A percentile compares a stretch with the other conserved stretches of the same genome.
Evolutionary conservation across 2,113 vertebrate genomes (phyloP).

Genomic region (Ptilorrhoa leucosticta): DNA sequence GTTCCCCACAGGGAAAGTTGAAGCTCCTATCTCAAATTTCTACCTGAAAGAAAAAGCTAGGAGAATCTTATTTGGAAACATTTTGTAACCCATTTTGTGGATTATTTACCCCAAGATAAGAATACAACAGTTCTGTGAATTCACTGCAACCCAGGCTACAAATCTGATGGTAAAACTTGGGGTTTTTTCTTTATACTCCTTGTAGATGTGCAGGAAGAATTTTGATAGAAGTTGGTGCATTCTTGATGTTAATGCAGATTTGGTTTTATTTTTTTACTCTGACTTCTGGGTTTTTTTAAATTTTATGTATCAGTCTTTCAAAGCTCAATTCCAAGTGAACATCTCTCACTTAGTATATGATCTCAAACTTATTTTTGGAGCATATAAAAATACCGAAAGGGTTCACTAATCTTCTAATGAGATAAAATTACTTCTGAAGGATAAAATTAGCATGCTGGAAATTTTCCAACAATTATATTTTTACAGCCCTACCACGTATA

Average conservation of each 20-base stretch:
- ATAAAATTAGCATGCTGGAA: conserved; percentile 31
- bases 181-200: background rate
- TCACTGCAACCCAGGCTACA: background rate
- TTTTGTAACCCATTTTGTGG: background rate
- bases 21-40: background rate
- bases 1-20: background rate
- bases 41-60: background rate
- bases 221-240: background rate
- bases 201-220: background rate
- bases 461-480: conserved; percentile 9
- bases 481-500: background rate
- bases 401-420: conserved; percentile 22
- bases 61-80: background rate
- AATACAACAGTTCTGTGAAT: background rate
- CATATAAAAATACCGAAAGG: background rate
- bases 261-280: background rate
- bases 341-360: background rate
- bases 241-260: background rate
- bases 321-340: background rate
- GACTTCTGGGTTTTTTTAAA: fast-evolving
- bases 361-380: conserved; percentile 44
- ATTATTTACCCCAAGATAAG: background rate
- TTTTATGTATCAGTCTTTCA: background rate
- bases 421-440: conserved; percentile 56
- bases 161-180: background rate